These are phyloP conservation scores for Ennomos erosarius DNA, from an alignment of 2,888 invertebrate genomes.

Conservation along the genomic window DNA sequence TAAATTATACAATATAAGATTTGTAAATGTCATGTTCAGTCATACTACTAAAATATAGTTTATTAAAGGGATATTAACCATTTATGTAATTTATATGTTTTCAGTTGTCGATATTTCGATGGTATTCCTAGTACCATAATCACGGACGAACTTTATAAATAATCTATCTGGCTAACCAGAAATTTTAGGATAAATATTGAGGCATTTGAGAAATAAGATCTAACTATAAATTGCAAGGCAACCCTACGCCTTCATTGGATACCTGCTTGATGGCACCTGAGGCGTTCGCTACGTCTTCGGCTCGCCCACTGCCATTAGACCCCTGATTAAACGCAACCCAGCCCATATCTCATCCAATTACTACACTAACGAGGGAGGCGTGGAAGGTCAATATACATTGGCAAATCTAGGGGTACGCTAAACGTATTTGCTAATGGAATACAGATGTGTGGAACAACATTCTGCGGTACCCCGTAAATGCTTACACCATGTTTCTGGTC, in stretches of 20 bases:
- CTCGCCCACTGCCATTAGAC: constrained; percentile 64
- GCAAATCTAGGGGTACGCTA: constrained; percentile 62
- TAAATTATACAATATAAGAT: too few relatives aligned
- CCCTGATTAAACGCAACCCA: constrained; percentile 68
- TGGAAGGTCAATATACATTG: constrained; percentile 54
- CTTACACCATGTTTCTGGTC: constrained; percentile 50
- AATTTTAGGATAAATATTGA: too few relatives aligned
- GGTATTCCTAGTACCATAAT: too few relatives aligned
- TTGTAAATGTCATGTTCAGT: too few relatives aligned
- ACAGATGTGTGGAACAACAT: constrained; percentile 79
- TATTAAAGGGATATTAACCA: too few relatives aligned
- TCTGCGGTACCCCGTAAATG: constrained; percentile 67
- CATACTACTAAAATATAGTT: too few relatives aligned
- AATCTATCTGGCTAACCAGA: too few relatives aligned
- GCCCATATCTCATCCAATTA: constrained; percentile 60
- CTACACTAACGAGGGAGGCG: constrained; percentile 44
- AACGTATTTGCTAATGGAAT: constrained; percentile 82
- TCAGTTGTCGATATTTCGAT: too few relatives aligned
- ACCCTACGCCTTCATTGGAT: constrained; percentile 63
- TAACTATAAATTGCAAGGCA: constrained; percentile 37
- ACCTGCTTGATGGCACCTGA: constrained; percentile 72
- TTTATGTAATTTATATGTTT: too few relatives aligned
- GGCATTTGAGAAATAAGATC: not conserved
- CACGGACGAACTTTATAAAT: too few relatives aligned
- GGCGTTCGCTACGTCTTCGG: constrained; percentile 79